phyloP scores from a whole-genome alignment of 2,888 invertebrate genomes.

The Drosophila bunnanda region DNA sequence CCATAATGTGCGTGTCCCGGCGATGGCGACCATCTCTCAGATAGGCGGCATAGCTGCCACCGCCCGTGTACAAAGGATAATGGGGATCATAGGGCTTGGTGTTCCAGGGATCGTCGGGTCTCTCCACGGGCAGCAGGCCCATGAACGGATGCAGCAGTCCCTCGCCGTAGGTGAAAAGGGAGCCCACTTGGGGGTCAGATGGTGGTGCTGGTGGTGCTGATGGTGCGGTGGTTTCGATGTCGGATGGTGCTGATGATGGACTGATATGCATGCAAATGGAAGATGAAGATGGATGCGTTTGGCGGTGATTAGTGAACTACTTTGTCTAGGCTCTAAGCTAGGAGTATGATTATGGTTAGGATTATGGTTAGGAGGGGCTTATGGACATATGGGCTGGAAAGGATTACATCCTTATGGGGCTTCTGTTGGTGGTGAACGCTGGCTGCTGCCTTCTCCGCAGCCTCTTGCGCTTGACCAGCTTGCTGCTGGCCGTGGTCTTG shows the following conservation, averaged over 20 bases:
- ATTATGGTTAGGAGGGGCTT: background rate
- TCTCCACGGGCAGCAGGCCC: constrained; percentile 71
- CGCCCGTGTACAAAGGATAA: constrained; percentile 67
- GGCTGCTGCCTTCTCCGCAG: constrained; percentile 43
- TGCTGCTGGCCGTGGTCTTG: constrained; percentile 11
- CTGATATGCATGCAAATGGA: constrained; percentile 66
- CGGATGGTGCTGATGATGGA: constrained; percentile 61
- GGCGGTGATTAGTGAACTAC: constrained; percentile 27
- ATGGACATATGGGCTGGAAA: background rate
- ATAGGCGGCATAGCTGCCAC: constrained; percentile 76
- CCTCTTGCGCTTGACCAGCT: constrained; percentile 37
- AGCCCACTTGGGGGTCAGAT: constrained; percentile 49
- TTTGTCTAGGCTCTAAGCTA: constrained; percentile 4
- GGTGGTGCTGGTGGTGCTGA: constrained; percentile 13
- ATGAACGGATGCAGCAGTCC: constrained; percentile 77
- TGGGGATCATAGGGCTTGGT: constrained; percentile 69
- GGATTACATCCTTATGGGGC: background rate
- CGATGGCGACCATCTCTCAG: constrained; percentile 60
- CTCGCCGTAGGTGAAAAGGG: constrained; percentile 53
- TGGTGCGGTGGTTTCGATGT: constrained; percentile 12
- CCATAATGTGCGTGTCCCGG: constrained; percentile 66
- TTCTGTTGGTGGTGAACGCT: constrained; percentile 4
- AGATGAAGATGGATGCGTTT: constrained; percentile 46
- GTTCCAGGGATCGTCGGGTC: constrained; percentile 80
- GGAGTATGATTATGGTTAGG: constrained; percentile 12